Evolutionary conservation across 2,797 vertebrate species (phyloP).

Genomic region (Diplodus sargus): DNA sequence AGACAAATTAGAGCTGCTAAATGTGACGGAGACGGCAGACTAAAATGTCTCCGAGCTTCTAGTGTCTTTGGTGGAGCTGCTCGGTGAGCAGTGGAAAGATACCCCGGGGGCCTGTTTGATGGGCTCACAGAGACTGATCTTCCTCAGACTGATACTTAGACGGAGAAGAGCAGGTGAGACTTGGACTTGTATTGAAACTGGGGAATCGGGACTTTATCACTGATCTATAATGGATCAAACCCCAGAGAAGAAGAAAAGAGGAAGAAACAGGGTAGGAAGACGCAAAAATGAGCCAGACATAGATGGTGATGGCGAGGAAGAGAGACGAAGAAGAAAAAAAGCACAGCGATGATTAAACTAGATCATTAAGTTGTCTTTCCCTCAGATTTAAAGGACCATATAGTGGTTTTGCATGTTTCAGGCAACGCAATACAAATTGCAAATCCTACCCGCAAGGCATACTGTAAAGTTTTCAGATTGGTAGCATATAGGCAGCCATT

Average conservation of each 20-base stretch:
- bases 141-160: slow-evolving; percentile 35
- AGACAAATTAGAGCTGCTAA: slow-evolving; percentile 52
- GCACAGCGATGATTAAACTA: slow-evolving; percentile 22
- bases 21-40: slow-evolving; percentile 1
- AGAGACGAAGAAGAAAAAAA: slow-evolving; percentile 3
- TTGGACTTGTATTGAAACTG: slow-evolving; percentile 29
- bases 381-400: slow-evolving; percentile 47
- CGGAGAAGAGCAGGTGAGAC: slow-evolving; percentile 51
- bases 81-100: slow-evolving; percentile 11
- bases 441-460: slow-evolving; percentile 47
- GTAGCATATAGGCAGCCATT: background rate
- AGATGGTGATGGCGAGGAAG: background rate
- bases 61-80: slow-evolving; percentile 41
- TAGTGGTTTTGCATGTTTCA: slow-evolving; percentile 49
- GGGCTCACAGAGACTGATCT: slow-evolving; percentile 68
- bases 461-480: slow-evolving; percentile 32
- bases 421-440: slow-evolving; percentile 60
- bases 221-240: slow-evolving; percentile 74
- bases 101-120: slow-evolving; percentile 50
- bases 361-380: slow-evolving; percentile 33
- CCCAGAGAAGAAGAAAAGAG: background rate
- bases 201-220: slow-evolving; percentile 37
- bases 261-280: background rate
- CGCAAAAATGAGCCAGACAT: slow-evolving; percentile 23
- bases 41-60: slow-evolving; percentile 23